A percentile compares a stretch with the other conserved stretches of the same genome.
These are phyloP conservation scores for Anoura caudifer DNA, from an alignment of 2,113 vertebrate species.

Conservation along the genomic window DNA sequence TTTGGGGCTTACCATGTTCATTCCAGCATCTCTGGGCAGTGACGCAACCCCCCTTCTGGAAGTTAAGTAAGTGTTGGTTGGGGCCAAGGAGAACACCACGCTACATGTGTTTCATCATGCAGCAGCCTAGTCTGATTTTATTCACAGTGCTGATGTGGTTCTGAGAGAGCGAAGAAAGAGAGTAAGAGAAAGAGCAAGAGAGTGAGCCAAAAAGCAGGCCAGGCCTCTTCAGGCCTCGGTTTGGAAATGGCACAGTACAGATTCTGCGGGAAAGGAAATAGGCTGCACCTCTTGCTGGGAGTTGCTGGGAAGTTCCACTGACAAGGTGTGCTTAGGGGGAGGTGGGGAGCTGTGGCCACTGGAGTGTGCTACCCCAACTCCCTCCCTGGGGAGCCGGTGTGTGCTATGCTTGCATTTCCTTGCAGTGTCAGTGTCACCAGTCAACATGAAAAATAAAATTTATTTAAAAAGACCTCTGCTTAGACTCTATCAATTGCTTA, in stretches of 20 bases:
- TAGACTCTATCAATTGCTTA: not conserved
- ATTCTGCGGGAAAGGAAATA: not conserved
- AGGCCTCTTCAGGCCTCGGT: not conserved
- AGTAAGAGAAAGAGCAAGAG: not conserved
- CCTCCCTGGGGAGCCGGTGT: not conserved
- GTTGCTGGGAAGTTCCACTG: not conserved
- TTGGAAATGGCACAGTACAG: not conserved
- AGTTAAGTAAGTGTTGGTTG: not conserved
- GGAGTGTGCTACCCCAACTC: not conserved
- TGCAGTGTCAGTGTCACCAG: not conserved
- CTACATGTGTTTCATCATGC: not conserved
- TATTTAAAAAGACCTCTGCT: not conserved
- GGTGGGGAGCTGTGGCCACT: not conserved
- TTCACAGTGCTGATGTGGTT: not conserved
- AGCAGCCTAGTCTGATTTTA: not conserved
- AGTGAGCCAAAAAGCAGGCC: not conserved
- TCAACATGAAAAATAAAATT: not conserved
- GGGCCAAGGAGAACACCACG: not conserved
- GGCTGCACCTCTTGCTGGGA: not conserved
- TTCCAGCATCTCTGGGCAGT: not conserved
- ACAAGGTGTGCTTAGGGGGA: not conserved
- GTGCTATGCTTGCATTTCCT: not conserved
- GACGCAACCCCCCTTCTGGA: not conserved
- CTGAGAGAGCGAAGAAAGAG: not conserved
- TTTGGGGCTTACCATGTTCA: not conserved